Base-by-base conservation (phyloP, 2,113 vertebrate species). In the Lutjanus erythropterus region DNA sequence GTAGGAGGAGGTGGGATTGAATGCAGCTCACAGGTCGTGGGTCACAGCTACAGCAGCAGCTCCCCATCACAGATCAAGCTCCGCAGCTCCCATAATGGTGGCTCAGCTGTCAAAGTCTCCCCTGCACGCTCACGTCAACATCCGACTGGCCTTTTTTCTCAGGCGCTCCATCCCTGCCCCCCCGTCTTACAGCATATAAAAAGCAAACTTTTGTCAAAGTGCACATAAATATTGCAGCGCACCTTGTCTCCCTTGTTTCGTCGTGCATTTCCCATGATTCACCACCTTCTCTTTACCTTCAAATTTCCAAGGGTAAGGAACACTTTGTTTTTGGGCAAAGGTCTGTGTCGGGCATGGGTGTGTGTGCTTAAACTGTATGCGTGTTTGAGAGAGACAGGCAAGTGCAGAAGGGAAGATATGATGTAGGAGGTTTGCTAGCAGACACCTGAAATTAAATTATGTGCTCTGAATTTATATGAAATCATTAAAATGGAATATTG, bases 221-320 rank as follows among this genome's bases (percentile, higher is more conserved):
- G 65, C 69, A 72, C 75, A 91, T 93, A 85, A 94, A 94, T 94
- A 92, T 88, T 93, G 66, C 76, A 94, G 86, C 18, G 65, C 35
- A 37, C 80, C 78, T 65, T 81, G 77, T 88, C 68, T 83, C 58
- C 49, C 74, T 83, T 77, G 72, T 89, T 90, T 86, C 27, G 25
- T 71, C 60, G 62, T 80, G 90, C 89, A 90, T 89, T 88, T 65
- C 72, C 83, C 44, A 67, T 80, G 71, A 89, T 91, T 91, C 84
- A 79, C 65, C 35, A 49, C 68, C 64, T 47, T 78, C 82, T 71
- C 56, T 66, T 81, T 80, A 75, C 69, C 49, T 53, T 29, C 3
- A 42, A 41, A 27, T 66, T 72, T 77, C 75, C 73, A 71, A 50
- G 35, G 68, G 35, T 31, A 62, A 12, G 16, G 78, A 80, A 65